phyloP scores from a whole-genome alignment of 2,113 vertebrate species.

The Polypterus bichir region DNA sequence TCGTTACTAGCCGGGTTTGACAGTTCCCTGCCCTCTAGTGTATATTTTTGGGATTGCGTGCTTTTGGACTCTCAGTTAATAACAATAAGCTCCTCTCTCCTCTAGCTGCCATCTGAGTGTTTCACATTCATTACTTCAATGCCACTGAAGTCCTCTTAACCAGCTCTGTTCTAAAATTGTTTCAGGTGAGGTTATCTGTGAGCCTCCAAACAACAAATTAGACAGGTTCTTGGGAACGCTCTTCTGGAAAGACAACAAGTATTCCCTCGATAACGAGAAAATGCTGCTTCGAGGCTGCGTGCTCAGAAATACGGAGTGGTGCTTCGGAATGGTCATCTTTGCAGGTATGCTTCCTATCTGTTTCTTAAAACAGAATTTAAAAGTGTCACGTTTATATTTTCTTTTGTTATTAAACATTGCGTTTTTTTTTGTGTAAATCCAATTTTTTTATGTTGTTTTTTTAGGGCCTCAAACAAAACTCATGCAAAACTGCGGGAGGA shows the following conservation, averaged over 20 bases:
- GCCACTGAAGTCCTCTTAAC: neutral
- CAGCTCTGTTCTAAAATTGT: neutral
- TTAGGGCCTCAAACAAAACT: constrained; percentile 60
- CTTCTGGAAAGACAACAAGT: constrained; percentile 45
- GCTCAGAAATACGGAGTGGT: constrained; percentile 56
- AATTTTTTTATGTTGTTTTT: constrained; percentile 9
- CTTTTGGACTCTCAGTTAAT: too few species aligned
- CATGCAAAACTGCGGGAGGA: constrained; percentile 64
- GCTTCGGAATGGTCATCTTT: constrained; percentile 57
- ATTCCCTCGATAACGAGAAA: constrained; percentile 47
- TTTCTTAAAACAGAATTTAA: too few species aligned
- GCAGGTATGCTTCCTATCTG: constrained; percentile 37
- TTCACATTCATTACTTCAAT: neutral
- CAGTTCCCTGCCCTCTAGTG: too few species aligned
- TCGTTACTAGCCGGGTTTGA: too few species aligned
- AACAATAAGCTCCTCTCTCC: too few species aligned
- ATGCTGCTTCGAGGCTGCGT: constrained; percentile 52
- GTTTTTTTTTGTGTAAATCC: too few species aligned
- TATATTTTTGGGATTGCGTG: too few species aligned
- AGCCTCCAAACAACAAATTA: constrained; percentile 55
- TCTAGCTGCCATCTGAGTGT: too few species aligned
- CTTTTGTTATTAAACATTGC: too few species aligned
- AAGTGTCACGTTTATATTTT: too few species aligned
- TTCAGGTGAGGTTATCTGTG: constrained; percentile 48
- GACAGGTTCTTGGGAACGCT: constrained; percentile 46